Evolutionary conservation across 2,888 invertebrate genomes (phyloP).

Genomic region (Ophonus ardosiacus): DNA sequence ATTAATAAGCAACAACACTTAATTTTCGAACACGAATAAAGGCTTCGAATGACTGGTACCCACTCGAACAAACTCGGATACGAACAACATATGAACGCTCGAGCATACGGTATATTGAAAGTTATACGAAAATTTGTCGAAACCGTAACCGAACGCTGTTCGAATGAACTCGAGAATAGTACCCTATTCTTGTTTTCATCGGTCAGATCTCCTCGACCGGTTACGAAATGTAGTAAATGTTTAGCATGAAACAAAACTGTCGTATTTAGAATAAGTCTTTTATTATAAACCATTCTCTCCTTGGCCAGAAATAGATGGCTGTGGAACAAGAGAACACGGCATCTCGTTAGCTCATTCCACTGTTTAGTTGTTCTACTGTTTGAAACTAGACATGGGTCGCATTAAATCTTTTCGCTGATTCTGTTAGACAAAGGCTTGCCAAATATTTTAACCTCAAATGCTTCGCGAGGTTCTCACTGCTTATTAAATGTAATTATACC

Average conservation of each 20-base stretch:
- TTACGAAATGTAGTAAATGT: slow-evolving; percentile 37
- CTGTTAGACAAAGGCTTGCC: slow-evolving; percentile 31
- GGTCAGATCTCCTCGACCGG: background rate
- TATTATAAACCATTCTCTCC: slow-evolving; percentile 52
- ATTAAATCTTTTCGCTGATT: slow-evolving; percentile 46
- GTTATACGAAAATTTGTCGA: too few species aligned
- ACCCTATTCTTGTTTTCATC: slow-evolving; percentile 2
- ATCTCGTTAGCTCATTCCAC: slow-evolving; percentile 22
- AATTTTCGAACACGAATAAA: too few species aligned
- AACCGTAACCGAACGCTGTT: too few species aligned
- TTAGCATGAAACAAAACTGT: slow-evolving; percentile 29
- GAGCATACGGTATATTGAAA: too few species aligned
- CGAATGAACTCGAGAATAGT: too few species aligned
- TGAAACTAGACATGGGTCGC: slow-evolving; percentile 48
- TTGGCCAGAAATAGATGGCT: slow-evolving; percentile 48
- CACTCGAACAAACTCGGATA: too few species aligned
- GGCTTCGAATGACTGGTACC: too few species aligned
- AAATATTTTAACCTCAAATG: slow-evolving; percentile 22
- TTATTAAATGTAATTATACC: background rate
- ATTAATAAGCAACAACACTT: too few species aligned
- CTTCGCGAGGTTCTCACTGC: background rate
- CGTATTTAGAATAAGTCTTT: slow-evolving; percentile 52
- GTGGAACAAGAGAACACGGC: slow-evolving; percentile 20
- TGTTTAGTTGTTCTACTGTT: slow-evolving; percentile 39
- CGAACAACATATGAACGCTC: too few species aligned